A percentile compares a stretch with the other conserved stretches of the same genome.
phyloP scores from a whole-genome alignment of 2,888 invertebrate species.

The Tricholauxania praeusta region DNA sequence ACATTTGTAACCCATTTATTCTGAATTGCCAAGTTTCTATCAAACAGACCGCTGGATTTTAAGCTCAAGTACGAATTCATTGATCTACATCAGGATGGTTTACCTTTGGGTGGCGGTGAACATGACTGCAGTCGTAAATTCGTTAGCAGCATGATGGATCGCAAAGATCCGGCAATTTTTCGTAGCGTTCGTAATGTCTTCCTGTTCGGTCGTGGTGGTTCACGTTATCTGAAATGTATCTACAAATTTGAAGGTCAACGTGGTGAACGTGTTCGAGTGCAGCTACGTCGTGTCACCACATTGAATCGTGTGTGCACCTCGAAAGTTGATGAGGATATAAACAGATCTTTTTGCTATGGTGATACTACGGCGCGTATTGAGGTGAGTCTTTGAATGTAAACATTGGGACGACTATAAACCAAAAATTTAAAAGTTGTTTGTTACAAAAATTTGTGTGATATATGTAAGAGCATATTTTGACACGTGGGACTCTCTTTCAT shows the following conservation, averaged over 20 bases:
- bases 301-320: conserved; percentile 70
- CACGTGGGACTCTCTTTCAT: too few relatives aligned
- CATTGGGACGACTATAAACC: neutral
- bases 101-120: conserved; percentile 79
- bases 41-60: conserved; percentile 82
- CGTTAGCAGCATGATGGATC: conserved; percentile 72
- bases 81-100: conserved; percentile 87
- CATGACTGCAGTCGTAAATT: conserved; percentile 81
- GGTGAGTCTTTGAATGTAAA: conserved; percentile 48
- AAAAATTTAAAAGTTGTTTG: too few relatives aligned
- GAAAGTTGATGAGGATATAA: conserved; percentile 72
- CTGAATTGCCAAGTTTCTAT: neutral
- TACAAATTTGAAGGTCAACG: conserved; percentile 89
- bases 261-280: conserved; percentile 83
- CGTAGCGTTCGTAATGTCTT: conserved; percentile 86
- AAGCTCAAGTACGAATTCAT: conserved; percentile 90
- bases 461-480: too few relatives aligned
- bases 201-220: conserved; percentile 87
- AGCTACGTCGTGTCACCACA: conserved; percentile 79
- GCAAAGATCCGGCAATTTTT: conserved; percentile 78
- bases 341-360: conserved; percentile 79
- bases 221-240: conserved; percentile 86
- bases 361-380: conserved; percentile 78
- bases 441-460: too few relatives aligned
- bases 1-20: neutral